Evolutionary conservation across 92 coral and sea anemone genomes (phyloP).

Genomic region (Actinernus sp.): DNA sequence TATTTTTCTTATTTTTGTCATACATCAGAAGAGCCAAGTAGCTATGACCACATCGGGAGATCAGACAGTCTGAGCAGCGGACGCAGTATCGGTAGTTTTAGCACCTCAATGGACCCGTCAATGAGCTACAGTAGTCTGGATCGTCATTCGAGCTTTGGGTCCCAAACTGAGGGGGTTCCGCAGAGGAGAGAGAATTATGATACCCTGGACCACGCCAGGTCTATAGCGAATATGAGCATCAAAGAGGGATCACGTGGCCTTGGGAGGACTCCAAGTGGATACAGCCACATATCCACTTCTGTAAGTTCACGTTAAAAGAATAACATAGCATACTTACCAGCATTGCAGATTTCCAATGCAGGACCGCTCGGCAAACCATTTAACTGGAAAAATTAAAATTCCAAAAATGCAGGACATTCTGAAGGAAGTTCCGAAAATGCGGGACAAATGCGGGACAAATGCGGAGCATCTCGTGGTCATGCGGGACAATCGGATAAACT

Average conservation of each 20-base stretch:
- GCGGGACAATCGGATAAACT: no score
- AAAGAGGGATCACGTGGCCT: constrained; percentile 63
- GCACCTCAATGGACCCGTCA: constrained; percentile 37
- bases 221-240: constrained; percentile 45
- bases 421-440: no score
- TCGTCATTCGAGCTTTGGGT: constrained; percentile 87
- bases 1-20: neutral
- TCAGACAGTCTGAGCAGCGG: constrained; percentile 88
- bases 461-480: no score
- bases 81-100: constrained; percentile 75
- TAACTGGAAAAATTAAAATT: no score
- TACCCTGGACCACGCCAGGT: constrained; percentile 68
- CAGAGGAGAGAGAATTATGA: constrained; percentile 51
- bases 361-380: no score
- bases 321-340: no score
- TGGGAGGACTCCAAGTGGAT: constrained; percentile 53
- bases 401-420: no score
- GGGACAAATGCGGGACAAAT: no score
- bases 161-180: constrained; percentile 48
- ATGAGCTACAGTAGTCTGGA: constrained; percentile 69
- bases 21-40: constrained; percentile 19
- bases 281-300: constrained; percentile 52
- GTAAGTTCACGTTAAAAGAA: no score
- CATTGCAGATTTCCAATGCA: no score
- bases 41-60: constrained; percentile 74